Percentiles rank a stretch among this genome's conserved stretches.
phyloP scores from a whole-genome alignment of 2,113 vertebrate species.

The Tragulus kanchil region DNA sequence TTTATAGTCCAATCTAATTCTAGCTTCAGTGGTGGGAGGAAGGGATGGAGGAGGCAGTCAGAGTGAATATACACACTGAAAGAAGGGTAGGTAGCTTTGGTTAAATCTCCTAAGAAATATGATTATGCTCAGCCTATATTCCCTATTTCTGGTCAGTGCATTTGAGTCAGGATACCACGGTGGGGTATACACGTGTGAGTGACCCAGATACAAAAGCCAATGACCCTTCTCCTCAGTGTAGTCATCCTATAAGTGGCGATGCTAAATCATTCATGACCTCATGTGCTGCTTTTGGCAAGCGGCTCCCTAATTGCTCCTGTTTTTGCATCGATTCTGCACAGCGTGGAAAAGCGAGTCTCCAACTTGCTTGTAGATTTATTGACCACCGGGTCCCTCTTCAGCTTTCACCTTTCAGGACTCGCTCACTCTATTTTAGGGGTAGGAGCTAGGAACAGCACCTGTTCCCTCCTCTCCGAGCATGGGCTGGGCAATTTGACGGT shows the following conservation, averaged over 20 bases:
- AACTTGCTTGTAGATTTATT: slow-evolving; percentile 85
- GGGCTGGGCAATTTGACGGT: slow-evolving; percentile 82
- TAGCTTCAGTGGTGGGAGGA: slow-evolving; percentile 79
- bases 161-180: neutral
- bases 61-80: slow-evolving; percentile 66
- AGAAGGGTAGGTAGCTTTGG: slow-evolving; percentile 62
- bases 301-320: slow-evolving; percentile 79
- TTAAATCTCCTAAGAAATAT: slow-evolving; percentile 60
- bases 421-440: slow-evolving; percentile 90
- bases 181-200: slow-evolving; percentile 3
- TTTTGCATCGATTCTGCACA: slow-evolving; percentile 81
- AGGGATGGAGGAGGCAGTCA: slow-evolving; percentile 71
- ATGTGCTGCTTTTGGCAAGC: slow-evolving; percentile 77
- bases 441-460: slow-evolving; percentile 73
- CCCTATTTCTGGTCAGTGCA: neutral
- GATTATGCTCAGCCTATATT: neutral
- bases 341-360: slow-evolving; percentile 78
- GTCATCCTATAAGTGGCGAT: slow-evolving; percentile 73
- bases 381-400: slow-evolving; percentile 85
- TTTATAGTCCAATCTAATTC: slow-evolving; percentile 84
- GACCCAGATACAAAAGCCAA: slow-evolving; percentile 39
- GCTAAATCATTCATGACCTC: slow-evolving; percentile 84
- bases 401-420: slow-evolving; percentile 80
- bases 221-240: slow-evolving; percentile 66
- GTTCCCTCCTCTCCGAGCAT: slow-evolving; percentile 79